Conservation (phyloP, 2,888 invertebrate genomes). For the Scaptomyza flava region DNA sequence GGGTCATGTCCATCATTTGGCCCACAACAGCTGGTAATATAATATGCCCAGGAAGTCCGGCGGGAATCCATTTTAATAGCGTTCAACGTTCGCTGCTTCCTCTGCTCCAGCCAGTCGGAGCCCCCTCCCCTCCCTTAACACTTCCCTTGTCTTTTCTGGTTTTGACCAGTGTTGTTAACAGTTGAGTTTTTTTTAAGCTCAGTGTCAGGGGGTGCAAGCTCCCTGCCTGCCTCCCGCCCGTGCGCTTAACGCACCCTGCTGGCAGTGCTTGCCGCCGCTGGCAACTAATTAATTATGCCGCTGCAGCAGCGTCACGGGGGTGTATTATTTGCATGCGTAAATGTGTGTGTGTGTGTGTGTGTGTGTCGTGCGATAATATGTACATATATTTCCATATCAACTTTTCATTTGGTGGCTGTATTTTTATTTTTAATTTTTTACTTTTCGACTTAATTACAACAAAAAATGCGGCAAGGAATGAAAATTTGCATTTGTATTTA, state of each 20-base stretch:
- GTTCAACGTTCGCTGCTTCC: constrained; percentile 35
- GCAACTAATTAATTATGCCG: constrained; percentile 78
- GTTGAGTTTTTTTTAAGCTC: constrained; percentile 48
- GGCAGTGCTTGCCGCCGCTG: constrained; percentile 37
- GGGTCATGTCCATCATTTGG: constrained; percentile 74
- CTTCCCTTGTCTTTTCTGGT: constrained; percentile 10
- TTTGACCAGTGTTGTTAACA: constrained; percentile 57
- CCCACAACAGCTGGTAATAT: constrained; percentile 67
- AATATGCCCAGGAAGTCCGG: constrained; percentile 78
- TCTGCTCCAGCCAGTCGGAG: constrained; percentile 5
- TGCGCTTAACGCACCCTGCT: neutral
- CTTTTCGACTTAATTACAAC: constrained; percentile 58
- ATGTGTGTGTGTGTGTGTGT: constrained; percentile 31
- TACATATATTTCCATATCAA: constrained; percentile 60
- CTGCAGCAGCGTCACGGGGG: constrained; percentile 77
- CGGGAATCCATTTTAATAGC: constrained; percentile 80
- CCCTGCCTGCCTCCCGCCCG: neutral
- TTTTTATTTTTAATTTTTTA: neutral
- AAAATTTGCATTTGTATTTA: constrained; percentile 78
- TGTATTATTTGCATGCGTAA: constrained; percentile 65
- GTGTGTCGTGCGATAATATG: constrained; percentile 33
- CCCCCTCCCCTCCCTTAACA: neutral
- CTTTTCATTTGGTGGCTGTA: constrained; percentile 18
- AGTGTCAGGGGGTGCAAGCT: constrained; percentile 4
- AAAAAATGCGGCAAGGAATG: constrained; percentile 27